These are phyloP conservation scores for Achlya flavicornis DNA, from an alignment of 2,888 invertebrate genomes.

Conservation along the genomic window DNA sequence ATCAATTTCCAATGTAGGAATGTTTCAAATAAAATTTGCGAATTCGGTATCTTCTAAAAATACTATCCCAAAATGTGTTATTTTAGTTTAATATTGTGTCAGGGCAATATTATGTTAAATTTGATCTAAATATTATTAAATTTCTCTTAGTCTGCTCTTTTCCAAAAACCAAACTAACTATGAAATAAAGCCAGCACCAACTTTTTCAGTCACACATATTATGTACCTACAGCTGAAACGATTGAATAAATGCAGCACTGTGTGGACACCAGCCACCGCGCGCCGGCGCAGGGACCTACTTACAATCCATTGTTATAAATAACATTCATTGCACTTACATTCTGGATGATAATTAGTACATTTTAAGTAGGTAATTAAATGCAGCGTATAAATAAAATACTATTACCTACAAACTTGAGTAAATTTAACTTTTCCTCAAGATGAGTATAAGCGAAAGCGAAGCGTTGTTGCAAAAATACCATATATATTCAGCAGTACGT, in stretches of 20 bases:
- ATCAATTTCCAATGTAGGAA: not conserved
- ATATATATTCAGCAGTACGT: too few species aligned
- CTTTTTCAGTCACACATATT: too few species aligned
- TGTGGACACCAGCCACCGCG: not conserved
- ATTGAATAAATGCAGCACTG: not conserved
- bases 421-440: constrained; percentile 1
- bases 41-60: too few species aligned
- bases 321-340: not conserved
- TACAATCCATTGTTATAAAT: not conserved
- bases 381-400: not conserved
- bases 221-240: not conserved
- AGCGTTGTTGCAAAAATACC: not conserved
- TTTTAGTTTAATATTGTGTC: too few species aligned
- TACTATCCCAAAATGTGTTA: too few species aligned
- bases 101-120: too few species aligned
- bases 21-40: too few species aligned
- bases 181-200: too few species aligned
- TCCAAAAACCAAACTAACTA: too few species aligned
- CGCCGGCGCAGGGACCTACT: not conserved
- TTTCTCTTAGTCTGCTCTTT: too few species aligned
- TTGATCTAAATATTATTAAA: too few species aligned
- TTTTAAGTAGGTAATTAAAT: too few species aligned
- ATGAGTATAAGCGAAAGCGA: not conserved
- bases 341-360: not conserved
- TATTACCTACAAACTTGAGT: not conserved